Conservation (phyloP, 2,888 invertebrate species). For the Philereme vetulata region DNA sequence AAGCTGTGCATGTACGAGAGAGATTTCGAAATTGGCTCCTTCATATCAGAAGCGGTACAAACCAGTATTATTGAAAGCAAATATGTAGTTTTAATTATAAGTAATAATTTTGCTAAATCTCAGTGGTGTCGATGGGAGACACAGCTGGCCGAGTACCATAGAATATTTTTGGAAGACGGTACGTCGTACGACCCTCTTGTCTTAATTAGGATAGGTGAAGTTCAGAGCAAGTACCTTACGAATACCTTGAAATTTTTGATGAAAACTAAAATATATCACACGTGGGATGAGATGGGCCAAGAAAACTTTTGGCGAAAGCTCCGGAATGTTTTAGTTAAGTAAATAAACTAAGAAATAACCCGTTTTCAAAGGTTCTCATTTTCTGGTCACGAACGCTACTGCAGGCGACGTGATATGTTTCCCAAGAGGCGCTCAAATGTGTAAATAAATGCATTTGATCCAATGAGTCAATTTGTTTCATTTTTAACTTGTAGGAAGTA, state of each 20-base stretch:
- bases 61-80: conserved; percentile 86
- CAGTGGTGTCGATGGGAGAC: conserved; percentile 90
- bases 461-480: conserved; percentile 34
- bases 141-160: conserved; percentile 86
- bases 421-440: conserved; percentile 23
- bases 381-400: conserved; percentile 31
- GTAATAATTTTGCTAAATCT: conserved; percentile 87
- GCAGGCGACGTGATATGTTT: conserved; percentile 28
- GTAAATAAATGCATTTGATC: conserved; percentile 36
- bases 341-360: conserved; percentile 40
- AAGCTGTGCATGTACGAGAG: conserved; percentile 88
- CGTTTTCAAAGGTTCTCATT: conserved; percentile 29
- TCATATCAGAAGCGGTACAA: conserved; percentile 86
- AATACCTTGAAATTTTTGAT: conserved; percentile 85
- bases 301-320: conserved; percentile 75
- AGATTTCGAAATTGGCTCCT: conserved; percentile 86
- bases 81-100: conserved; percentile 86
- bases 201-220: conserved; percentile 85
- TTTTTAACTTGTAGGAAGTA: conserved; percentile 21
- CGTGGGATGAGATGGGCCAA: conserved; percentile 81
- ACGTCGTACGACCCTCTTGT: conserved; percentile 84
- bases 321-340: conserved; percentile 58
- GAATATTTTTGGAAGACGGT: conserved; percentile 84
- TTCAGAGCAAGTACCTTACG: conserved; percentile 81
- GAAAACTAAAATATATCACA: conserved; percentile 86